These are phyloP conservation scores for Oxycera nigricornis DNA, from an alignment of 2,888 invertebrate genomes.

Conservation along the genomic window DNA sequence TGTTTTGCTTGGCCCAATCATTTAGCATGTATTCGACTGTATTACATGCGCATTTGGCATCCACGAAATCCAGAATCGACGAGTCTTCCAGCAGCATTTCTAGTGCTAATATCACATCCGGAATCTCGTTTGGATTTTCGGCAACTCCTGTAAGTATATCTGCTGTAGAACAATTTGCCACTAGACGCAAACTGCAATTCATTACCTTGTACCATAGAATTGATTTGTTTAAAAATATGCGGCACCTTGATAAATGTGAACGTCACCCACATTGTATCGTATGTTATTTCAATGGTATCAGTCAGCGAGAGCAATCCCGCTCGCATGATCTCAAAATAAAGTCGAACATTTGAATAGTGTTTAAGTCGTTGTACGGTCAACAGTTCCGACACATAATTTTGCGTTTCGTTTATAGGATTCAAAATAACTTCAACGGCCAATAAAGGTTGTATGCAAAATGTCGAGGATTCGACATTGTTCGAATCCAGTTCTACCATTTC, in stretches of 20 bases:
- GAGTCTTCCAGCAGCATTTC: conserved; percentile 85
- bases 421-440: conserved; percentile 84
- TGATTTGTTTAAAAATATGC: conserved; percentile 75
- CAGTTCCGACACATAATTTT: conserved; percentile 81
- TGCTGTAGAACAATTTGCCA: neutral
- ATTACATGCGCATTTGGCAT: conserved; percentile 88
- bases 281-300: conserved; percentile 81
- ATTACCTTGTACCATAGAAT: conserved; percentile 66
- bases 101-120: conserved; percentile 82
- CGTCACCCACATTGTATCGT: conserved; percentile 92
- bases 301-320: conserved; percentile 90
- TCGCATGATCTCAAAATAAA: conserved; percentile 89
- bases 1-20: conserved; percentile 79
- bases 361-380: conserved; percentile 85
- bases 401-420: conserved; percentile 84
- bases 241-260: conserved; percentile 93
- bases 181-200: conserved; percentile 35
- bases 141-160: conserved; percentile 53
- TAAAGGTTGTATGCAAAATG: conserved; percentile 79
- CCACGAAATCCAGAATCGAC: conserved; percentile 86
- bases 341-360: conserved; percentile 77
- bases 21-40: conserved; percentile 83
- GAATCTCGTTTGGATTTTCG: conserved; percentile 72
- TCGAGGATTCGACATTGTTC: conserved; percentile 69
- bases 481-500: conserved; percentile 64